Base-by-base conservation (phyloP, 2,888 invertebrate genomes). In the Coelopa pilipes region DNA sequence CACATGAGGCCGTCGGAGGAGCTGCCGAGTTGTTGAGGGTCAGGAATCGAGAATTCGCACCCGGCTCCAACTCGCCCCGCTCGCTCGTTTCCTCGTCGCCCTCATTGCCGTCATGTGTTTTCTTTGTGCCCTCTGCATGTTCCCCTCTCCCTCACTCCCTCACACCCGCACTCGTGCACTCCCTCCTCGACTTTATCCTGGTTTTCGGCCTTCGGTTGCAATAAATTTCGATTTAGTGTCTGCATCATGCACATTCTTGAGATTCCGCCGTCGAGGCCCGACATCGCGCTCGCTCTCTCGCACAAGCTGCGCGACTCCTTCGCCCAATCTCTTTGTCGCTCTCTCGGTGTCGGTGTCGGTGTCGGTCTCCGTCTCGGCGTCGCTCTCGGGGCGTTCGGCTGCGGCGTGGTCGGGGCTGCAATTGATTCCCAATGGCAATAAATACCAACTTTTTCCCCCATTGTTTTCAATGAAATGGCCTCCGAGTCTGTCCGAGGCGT, bases 341-440 rank as follows among this genome's bases (percentile, higher is more conserved):
- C 45, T 63, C 24, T 19, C 19, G 3, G 15, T 46, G 2, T 17
- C 34, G 1, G 2, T 5, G 7, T 19, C 19, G 45, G 5, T 10
- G 7, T 15, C 12, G 13, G 13, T 13, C 46, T 47, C 12, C 1
- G 19, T 10, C 46, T 3, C 49, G n/a, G n/a, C 47, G 17, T 63
- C 24, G 1, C 63, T 21, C 11, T 62, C 21, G 10, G 12, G 17
- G 17, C 1, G 12, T 7, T 9, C 12, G 17, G 21, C 24, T 1
- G 21, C 67, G 34, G 7, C 46, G 57, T 13, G 47, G 57, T 69
- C 46, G 10, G 19, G 69, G 19, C n/a, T 69, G 57, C 47, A 59
- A 69, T 69, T 45, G 69, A 69, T 59, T 69, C 69, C 57, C 68
- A 34, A 17, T 55, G 19, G 68, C 47, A 69, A 69, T 69, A 69